These are phyloP conservation scores for Axea sp. DNA, from an alignment of 2,888 invertebrate species.

Conservation along the genomic window DNA sequence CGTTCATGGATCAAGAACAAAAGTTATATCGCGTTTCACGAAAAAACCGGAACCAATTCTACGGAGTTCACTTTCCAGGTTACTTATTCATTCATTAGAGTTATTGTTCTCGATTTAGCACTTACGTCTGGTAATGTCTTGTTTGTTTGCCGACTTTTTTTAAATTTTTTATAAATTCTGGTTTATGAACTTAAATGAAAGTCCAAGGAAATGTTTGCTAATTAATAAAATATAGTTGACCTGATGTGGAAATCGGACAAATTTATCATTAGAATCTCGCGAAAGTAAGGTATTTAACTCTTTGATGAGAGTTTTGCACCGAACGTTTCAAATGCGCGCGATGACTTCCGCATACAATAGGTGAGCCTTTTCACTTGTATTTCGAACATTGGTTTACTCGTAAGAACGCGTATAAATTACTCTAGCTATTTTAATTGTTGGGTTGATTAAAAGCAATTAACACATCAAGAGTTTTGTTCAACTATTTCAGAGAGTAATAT, in stretches of 20 bases:
- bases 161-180: too few species aligned
- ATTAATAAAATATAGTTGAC: constrained; percentile 20
- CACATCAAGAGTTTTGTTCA: neutral
- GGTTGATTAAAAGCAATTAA: too few species aligned
- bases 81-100: constrained; percentile 24
- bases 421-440: too few species aligned
- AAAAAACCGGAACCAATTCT: constrained; percentile 35
- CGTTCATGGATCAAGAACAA: constrained; percentile 40
- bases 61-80: constrained; percentile 37
- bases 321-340: too few species aligned
- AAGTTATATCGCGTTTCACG: constrained; percentile 28
- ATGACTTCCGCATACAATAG: neutral
- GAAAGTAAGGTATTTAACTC: too few species aligned
- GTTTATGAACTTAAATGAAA: neutral
- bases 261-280: too few species aligned
- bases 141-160: constrained; percentile 1
- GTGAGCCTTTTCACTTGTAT: constrained; percentile 3
- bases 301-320: too few species aligned
- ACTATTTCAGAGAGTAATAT: neutral
- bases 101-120: constrained; percentile 28
- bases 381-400: constrained; percentile 8
- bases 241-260: constrained; percentile 1
- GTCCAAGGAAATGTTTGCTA: neutral
- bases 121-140: constrained; percentile 4
- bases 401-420: too few species aligned